Evolutionary conservation across 2,888 invertebrate species (phyloP).

Genomic region (Galerucella nymphaeae): DNA sequence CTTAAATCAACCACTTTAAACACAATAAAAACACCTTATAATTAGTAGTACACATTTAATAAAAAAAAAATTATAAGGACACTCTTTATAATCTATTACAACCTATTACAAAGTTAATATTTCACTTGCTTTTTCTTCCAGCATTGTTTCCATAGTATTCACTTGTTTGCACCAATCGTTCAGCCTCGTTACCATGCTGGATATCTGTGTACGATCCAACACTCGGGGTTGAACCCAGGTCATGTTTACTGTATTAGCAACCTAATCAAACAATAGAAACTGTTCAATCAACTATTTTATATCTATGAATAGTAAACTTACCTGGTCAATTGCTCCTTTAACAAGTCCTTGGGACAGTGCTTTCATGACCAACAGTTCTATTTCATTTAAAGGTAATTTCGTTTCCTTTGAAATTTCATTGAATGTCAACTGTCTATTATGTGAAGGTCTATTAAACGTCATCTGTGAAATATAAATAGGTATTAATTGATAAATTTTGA

Average conservation of each 20-base stretch:
- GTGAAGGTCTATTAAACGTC: conserved; percentile 94
- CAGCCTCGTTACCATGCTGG: conserved; percentile 77
- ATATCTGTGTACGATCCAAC: conserved; percentile 75
- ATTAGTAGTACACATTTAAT: conserved; percentile 35
- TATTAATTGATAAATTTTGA: neutral
- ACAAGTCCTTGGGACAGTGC: conserved; percentile 95
- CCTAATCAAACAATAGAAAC: conserved; percentile 52
- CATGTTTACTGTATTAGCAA: conserved; percentile 76
- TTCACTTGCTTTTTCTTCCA: conserved; percentile 81
- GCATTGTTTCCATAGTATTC: conserved; percentile 75
- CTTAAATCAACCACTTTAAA: neutral
- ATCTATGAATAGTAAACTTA: conserved; percentile 58
- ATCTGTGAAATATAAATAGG: conserved; percentile 70
- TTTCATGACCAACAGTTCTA: conserved; percentile 97
- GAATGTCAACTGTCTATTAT: conserved; percentile 87
- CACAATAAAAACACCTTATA: neutral
- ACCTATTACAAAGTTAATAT: conserved; percentile 74
- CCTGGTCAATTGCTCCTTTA: conserved; percentile 95
- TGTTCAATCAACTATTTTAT: neutral
- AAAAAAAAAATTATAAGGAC: conserved; percentile 36
- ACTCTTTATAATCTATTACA: conserved; percentile 39
- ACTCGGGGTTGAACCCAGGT: conserved; percentile 90
- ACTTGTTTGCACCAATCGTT: conserved; percentile 82
- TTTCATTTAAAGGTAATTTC: conserved; percentile 83
- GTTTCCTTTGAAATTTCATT: conserved; percentile 90